Evolutionary conservation across 2,888 invertebrate genomes (phyloP), one percentile per base, ranked within the genome.

Genomic region (Furcula furcula): DNA sequence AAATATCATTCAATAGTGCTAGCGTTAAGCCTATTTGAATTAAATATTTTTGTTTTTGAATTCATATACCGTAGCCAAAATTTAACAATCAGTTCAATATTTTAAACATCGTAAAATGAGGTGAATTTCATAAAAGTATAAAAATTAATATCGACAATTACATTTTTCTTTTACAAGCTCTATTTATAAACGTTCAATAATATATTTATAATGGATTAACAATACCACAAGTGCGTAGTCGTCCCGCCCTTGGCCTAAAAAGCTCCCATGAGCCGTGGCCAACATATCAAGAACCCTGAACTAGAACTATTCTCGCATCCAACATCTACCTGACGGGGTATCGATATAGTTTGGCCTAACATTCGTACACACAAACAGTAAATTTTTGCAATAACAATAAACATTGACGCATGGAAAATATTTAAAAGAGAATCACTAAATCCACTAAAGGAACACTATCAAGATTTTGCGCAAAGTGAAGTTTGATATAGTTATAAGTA

Each of bases 231-330:
- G 3, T 20, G 27, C 27, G 31, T 25, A 49, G 42, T 28, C 16
- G 37, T 36, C 27, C 38, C 29, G 49, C 19, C 66, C 66, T 61
- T 67, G 67, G 55, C 64, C 58, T 44, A 49, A 47, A 59, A 57
- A 51, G 35, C 32, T 38, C 14, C 32, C 33, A 36, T 33, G 25
- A 33, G 20, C 30, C n/a, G n/a, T n/a, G 25, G 11, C 48, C 57
- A 55, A 46, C 46, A 34, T 40, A 40, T 33, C 34, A 26, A 30
- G 58, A 58, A 34, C 53, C 36, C 28, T 40, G 19, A 15, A 22
- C 25, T 7, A 46, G 35, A 36, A 38, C 31, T 15, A 9, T 22
- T 47, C 40, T 35, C 9, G 19, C 27, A 32, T 26, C 34, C 35
- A 34, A 36, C 36, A 30, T 32, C 7, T 31, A 28, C 13, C 32